A percentile compares a stretch with the other conserved stretches of the same genome.
phyloP scores from a whole-genome alignment of 2,888 invertebrate genomes.

The Pseudanteris insignis region DNA sequence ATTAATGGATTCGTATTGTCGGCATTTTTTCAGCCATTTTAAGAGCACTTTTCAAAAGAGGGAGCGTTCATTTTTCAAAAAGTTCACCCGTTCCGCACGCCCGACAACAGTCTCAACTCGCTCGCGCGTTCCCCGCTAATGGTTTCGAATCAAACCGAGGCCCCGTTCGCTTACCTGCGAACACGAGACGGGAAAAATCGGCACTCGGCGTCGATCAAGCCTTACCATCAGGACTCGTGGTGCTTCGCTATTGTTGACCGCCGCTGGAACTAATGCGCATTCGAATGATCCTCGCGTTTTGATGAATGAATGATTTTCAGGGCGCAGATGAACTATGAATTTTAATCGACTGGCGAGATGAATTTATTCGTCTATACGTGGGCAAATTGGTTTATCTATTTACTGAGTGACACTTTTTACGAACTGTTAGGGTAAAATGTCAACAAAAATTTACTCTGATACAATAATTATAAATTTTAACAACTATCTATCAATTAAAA shows the following conservation, averaged over 20 bases:
- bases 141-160: constrained; percentile 61
- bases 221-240: constrained; percentile 26
- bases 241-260: constrained; percentile 16
- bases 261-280: constrained; percentile 29
- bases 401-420: no score
- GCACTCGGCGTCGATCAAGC: constrained; percentile 26
- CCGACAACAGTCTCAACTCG: constrained; percentile 59
- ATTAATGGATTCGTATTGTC: constrained; percentile 67
- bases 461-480: no score
- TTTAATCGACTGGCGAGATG: no score
- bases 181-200: constrained; percentile 30
- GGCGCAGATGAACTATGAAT: no score
- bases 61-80: constrained; percentile 65
- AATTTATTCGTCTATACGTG: no score
- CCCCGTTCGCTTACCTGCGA: constrained; percentile 42
- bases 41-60: constrained; percentile 64
- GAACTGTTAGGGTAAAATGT: no score
- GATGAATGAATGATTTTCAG: constrained; percentile 33
- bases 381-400: no score
- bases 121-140: constrained; percentile 58
- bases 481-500: no score
- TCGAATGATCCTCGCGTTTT: constrained; percentile 4
- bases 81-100: constrained; percentile 51
- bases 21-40: constrained; percentile 66
- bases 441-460: no score